Conservation (phyloP, 1,140 invertebrate species). For the Gonioctena quinquepunctata region DNA sequence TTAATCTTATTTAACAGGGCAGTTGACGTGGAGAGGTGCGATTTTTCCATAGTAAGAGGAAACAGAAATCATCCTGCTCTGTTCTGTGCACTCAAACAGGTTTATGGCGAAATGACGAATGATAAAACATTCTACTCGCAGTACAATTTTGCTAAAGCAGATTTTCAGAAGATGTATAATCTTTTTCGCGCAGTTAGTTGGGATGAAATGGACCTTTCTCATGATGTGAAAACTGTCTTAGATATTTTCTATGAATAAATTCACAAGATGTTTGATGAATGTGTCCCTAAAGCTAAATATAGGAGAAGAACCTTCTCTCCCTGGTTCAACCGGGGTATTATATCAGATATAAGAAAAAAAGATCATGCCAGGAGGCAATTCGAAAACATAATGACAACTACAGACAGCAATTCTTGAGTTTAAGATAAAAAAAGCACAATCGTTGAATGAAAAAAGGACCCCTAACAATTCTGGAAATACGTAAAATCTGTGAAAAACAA, state of each 20-base stretch:
- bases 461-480: background rate
- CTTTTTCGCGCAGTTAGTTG: too few relatives aligned
- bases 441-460: background rate
- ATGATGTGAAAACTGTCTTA: background rate
- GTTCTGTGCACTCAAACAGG: too few relatives aligned
- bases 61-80: too few relatives aligned
- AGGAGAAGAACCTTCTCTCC: background rate
- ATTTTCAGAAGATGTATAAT: too few relatives aligned
- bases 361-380: background rate
- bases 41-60: too few relatives aligned
- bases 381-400: background rate
- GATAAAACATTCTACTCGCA: too few relatives aligned
- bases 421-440: background rate
- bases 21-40: too few relatives aligned
- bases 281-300: background rate
- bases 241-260: background rate
- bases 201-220: background rate
- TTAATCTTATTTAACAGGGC: too few relatives aligned
- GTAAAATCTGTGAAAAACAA: background rate
- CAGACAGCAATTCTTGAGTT: background rate
- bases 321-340: background rate
- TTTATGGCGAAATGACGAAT: too few relatives aligned
- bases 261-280: background rate
- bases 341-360: slow-evolving; percentile 8
- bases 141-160: too few relatives aligned